Evolutionary conservation across 2,888 invertebrate genomes (phyloP).

Genomic region (Drosophila robusta): DNA sequence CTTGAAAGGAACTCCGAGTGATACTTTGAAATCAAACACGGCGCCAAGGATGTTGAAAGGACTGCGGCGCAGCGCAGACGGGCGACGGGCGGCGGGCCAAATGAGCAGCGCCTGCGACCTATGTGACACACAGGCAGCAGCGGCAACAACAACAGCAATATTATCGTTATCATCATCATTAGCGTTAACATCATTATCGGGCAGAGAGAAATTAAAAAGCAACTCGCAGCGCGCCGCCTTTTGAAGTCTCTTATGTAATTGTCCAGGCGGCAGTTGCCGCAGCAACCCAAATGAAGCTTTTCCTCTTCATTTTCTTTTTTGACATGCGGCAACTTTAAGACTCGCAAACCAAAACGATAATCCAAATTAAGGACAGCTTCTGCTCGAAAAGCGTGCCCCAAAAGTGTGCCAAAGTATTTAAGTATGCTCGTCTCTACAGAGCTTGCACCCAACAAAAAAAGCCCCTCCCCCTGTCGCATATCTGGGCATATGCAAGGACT

Average conservation of each 20-base stretch:
- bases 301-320: neutral
- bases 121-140: conserved; percentile 43
- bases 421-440: neutral
- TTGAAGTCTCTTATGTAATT: conserved; percentile 66
- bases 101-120: conserved; percentile 61
- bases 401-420: conserved; percentile 32
- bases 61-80: conserved; percentile 10
- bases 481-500: too few species aligned
- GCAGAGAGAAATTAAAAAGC: conserved; percentile 62
- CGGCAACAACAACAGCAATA: conserved; percentile 1
- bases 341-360: conserved; percentile 3
- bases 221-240: conserved; percentile 44
- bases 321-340: conserved; percentile 18
- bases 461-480: too few species aligned
- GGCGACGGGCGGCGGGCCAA: conserved; percentile 23
- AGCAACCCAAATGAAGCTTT: conserved; percentile 5
- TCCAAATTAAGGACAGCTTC: conserved; percentile 17
- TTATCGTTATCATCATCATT: conserved; percentile 23
- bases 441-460: too few species aligned
- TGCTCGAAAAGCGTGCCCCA: too few species aligned
- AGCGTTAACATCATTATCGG: conserved; percentile 16
- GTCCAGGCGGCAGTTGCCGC: conserved; percentile 30
- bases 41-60: conserved; percentile 41
- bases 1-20: conserved; percentile 70
- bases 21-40: conserved; percentile 82